Evolutionary conservation across 2,888 invertebrate species (phyloP), one percentile per base, ranked within the genome.

Genomic region (Sacculina carcini): DNA sequence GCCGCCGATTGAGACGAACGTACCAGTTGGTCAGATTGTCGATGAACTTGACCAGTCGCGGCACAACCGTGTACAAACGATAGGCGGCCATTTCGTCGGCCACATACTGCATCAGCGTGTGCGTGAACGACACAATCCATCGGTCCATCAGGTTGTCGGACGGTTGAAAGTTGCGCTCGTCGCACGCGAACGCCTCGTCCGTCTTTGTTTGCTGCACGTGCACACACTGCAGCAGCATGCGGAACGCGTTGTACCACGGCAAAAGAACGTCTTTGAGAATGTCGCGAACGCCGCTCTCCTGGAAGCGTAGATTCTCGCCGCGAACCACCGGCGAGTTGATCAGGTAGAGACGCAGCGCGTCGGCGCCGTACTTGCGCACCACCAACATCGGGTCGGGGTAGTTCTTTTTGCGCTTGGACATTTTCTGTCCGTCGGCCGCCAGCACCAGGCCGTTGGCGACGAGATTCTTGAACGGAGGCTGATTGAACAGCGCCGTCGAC

Each of bases 1-100:
- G 73, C 60, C 78, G 82, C 52, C 98, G 75, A 66, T 98, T 98
- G 77, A 98, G 82, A 56, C 96, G 73, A 29, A 98, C 90, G 65
- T 96, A 98, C 92, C 94, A 94, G 66, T 99, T 99, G 28, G 96
- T 98, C 4, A 98, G 73, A 63, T 94, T 85, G 62, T 96, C 94
- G 58, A 98, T 87, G 66, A 89, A 98, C 64, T 90, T 89, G 0
- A 94, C 81, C 39, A 99, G 69, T 51, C 79, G 72, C 0, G 94
- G 92, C 10, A 94, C 80, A 10, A 98, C 98, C 1, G 92, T 94
- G 63, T 94, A 98, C 51, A 98, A 69, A 51, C 83, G 77, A 64
- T 96, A 98, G 2, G 81, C 79, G 60, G 76, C 75, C 98, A 98
- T 98, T 69, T 98, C 96, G 58, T 76, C 73, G 49, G 80, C 76